Conservation (phyloP, 2,797 vertebrate species). For the Sebastes nivosus region DNA sequence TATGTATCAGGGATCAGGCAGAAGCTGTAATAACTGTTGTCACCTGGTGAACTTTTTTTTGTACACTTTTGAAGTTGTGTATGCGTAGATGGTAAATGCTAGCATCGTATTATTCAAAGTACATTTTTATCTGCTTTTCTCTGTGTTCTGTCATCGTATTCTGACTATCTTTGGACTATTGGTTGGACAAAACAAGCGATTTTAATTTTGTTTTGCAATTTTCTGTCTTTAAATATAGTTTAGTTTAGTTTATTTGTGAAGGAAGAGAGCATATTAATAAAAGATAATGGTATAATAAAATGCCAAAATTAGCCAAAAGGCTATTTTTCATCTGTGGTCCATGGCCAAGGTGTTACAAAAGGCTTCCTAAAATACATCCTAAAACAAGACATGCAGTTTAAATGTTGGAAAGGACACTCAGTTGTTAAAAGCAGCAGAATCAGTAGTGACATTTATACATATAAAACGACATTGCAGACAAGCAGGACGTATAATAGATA, state of each 20-base stretch:
- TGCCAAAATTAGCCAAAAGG: no score
- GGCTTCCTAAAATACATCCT: no score
- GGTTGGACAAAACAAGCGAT: neutral
- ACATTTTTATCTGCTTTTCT: neutral
- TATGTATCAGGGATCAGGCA: neutral
- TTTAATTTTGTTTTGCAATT: neutral
- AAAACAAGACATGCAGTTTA: no score
- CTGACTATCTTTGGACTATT: neutral
- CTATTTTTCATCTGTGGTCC: no score
- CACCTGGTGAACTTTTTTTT: neutral
- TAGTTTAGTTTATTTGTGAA: neutral
- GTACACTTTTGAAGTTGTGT: neutral
- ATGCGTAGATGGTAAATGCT: no score
- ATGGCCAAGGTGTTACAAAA: no score
- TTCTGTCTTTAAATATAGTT: neutral
- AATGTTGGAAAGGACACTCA: no score
- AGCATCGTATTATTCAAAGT: neutral
- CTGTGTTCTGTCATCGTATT: neutral
- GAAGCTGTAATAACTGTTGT: no score
- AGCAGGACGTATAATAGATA: no score
- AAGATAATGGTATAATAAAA: no score
- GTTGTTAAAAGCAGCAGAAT: no score
- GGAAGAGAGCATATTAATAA: no score
- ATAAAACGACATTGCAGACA: neutral
- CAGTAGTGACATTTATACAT: neutral